A percentile compares a stretch with the other conserved stretches of the same genome.
Conservation (phyloP, 2,797 vertebrate species). For the Sphenodon punctatus region DNA sequence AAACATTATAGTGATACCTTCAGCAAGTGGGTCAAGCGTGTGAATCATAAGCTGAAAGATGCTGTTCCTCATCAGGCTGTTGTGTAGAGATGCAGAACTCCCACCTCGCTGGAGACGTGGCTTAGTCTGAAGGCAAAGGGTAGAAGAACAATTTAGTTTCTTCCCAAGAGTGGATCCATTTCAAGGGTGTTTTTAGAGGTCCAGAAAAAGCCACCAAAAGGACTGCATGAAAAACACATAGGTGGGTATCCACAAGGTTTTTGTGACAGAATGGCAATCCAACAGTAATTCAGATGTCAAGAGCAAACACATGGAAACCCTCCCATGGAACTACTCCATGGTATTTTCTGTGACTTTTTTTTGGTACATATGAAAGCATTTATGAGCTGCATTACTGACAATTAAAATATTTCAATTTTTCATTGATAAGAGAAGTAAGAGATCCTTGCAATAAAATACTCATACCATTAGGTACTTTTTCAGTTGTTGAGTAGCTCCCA, state of each 20-base stretch:
- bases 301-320: too few relatives aligned
- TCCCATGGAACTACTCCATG: too few relatives aligned
- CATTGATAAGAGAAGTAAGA: neutral
- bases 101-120: conserved; percentile 93
- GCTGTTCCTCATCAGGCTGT: conserved; percentile 97
- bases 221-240: too few relatives aligned
- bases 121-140: conserved; percentile 80
- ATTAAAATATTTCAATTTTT: neutral
- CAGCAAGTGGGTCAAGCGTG: conserved; percentile 93
- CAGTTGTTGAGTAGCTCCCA: too few relatives aligned
- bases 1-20: conserved; percentile 79
- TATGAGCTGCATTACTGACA: too few relatives aligned
- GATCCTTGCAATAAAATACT: neutral
- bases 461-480: neutral
- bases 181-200: neutral
- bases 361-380: neutral
- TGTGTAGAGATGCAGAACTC: conserved; percentile 95
- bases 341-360: neutral
- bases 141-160: neutral
- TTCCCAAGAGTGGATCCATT: neutral
- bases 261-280: too few relatives aligned
- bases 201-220: too few relatives aligned
- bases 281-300: too few relatives aligned
- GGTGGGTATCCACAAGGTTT: too few relatives aligned
- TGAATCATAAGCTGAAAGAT: conserved; percentile 99